phyloP scores from a whole-genome alignment of 2,888 invertebrate species.

The Drosophila limbata region DNA sequence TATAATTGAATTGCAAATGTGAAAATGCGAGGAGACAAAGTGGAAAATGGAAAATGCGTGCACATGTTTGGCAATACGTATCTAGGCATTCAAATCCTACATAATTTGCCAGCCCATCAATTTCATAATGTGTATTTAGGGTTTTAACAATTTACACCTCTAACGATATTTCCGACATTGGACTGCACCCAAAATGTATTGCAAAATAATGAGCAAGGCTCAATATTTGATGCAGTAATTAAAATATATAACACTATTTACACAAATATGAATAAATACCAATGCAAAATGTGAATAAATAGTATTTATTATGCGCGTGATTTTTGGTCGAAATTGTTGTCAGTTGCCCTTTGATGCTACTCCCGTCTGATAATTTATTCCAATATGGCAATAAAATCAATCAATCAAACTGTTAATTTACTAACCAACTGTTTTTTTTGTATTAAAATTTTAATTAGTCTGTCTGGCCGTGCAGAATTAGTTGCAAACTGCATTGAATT shows the following conservation, averaged over 20 bases:
- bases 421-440: conserved; percentile 61
- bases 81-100: conserved; percentile 19
- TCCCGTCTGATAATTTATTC: conserved; percentile 39
- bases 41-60: conserved; percentile 23
- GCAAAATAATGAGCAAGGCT: conserved; percentile 52
- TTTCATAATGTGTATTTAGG: conserved; percentile 29
- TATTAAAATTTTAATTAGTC: conserved; percentile 66
- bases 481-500: conserved; percentile 1
- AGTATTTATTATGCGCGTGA: conserved; percentile 73
- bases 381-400: conserved; percentile 58
- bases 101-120: conserved; percentile 15
- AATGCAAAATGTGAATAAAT: conserved; percentile 36
- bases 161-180: conserved; percentile 2
- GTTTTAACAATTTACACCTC: conserved; percentile 17
- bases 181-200: conserved; percentile 12
- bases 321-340: conserved; percentile 61
- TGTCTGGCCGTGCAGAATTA: conserved; percentile 29
- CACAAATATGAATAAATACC: not conserved
- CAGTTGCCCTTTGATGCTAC: not conserved
- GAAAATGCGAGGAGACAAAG: not conserved
- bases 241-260: conserved; percentile 33
- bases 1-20: conserved; percentile 58
- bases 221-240: conserved; percentile 67
- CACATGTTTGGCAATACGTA: conserved; percentile 14
- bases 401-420: conserved; percentile 76